Evolutionary conservation across 1,140 invertebrate genomes (phyloP).

Genomic region (Drosophila melanica): DNA sequence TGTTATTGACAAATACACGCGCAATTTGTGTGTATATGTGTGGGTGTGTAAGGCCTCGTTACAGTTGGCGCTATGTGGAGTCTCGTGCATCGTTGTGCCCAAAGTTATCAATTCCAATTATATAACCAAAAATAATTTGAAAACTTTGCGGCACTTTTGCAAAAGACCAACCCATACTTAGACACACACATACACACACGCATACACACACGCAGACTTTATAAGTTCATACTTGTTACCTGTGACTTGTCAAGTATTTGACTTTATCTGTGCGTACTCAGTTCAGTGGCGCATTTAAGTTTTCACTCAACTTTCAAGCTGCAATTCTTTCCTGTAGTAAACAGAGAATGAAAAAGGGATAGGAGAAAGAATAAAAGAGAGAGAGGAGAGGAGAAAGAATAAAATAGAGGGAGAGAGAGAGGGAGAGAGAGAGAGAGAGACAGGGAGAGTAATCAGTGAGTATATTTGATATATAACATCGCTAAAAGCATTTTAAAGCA

Average conservation of each 20-base stretch:
- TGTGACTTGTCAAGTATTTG: conserved; percentile 82
- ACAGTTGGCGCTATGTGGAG: conserved; percentile 24
- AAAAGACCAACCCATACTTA: conserved; percentile 62
- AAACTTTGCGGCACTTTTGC: conserved; percentile 76
- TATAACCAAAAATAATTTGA: conserved; percentile 83
- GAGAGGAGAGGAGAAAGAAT: neutral
- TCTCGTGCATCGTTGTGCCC: conserved; percentile 45
- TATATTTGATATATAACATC: no score
- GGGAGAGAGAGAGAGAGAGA: neutral
- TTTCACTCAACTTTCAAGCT: conserved; percentile 61
- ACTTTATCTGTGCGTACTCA: conserved; percentile 74
- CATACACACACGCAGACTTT: conserved; percentile 52
- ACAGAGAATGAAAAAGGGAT: neutral
- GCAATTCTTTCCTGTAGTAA: conserved; percentile 20
- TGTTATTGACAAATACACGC: conserved; percentile 80
- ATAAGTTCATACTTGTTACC: conserved; percentile 81
- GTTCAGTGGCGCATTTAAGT: conserved; percentile 59
- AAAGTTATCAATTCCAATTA: conserved; percentile 83
- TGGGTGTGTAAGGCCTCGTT: conserved; percentile 28
- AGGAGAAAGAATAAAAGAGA: neutral
- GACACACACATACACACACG: conserved; percentile 28
- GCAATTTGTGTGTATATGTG: conserved; percentile 25
- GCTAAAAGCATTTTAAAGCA: no score
- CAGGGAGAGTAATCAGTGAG: no score
- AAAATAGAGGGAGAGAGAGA: neutral